Base-by-base conservation (phyloP, 2,888 invertebrate genomes). In the Tiliacea aurago region DNA sequence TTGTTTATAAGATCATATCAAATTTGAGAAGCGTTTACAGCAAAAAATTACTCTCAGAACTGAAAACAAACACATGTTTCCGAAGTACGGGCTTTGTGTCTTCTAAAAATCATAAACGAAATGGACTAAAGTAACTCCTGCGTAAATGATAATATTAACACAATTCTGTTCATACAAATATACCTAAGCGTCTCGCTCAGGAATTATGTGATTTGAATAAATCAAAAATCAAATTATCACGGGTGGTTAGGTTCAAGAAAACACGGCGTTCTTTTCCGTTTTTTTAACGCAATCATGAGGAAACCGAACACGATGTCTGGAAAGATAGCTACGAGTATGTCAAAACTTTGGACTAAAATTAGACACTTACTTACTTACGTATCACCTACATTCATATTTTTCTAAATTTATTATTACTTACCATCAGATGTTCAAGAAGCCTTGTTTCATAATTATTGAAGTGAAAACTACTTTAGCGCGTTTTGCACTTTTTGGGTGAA, bases 201-300 rank as follows among this genome's bases (percentile, higher is more conserved):
- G 53, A 84, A 80, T 75, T 83, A 85, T 80, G 69, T 75, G 77
- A 84, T 77, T 83, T 77, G 75, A 84, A 84, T 82, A 62, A 80
- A 80, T 76, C 74, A 63, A 69, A 77, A 79, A 77, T 76, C 73
- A 70, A 74, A 81, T 76, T 65, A 61, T 62, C 53, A 66, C 70
- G 70, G 56, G 9, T 62, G 64, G 23, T 49, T 56, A 37, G 69
- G n/a, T 53, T 58, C 56, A 43, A 49, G 63, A 18, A 47, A 68
- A 71, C 70, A 61, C 45, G 49, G 45, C 33, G 53, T 65, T 80
- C 28, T 65, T 78, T 72, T 62, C 7, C 33, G 61, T 76, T 80
- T 75, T 53, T 59, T 61, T 55, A 15, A 37, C 62, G n/a, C 13
- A 62, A 80, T 73, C 61, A 80, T 62, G 56, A 28, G 18, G 62